These are phyloP conservation scores for Anoplopoma fimbria DNA, from an alignment of 2,113 vertebrate species.

Conservation along the genomic window DNA sequence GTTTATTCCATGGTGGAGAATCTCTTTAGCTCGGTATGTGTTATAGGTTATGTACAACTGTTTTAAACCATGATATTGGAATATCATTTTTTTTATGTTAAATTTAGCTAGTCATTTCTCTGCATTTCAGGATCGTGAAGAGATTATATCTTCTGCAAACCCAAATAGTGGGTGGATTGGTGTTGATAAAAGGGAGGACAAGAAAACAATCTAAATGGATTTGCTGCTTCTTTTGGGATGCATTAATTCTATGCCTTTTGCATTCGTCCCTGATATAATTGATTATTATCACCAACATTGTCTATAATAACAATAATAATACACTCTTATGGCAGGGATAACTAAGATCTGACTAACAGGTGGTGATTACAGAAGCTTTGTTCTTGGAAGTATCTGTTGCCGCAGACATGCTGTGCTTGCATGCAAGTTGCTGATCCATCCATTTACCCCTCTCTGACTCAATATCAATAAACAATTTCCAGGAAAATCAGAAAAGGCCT, in stretches of 20 bases:
- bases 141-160: conserved; percentile 1
- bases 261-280: neutral
- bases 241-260: neutral
- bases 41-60: neutral
- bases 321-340: neutral
- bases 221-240: neutral
- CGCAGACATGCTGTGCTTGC: conserved; percentile 16
- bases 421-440: conserved; percentile 24
- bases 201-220: neutral
- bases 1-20: neutral
- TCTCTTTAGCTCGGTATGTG: conserved; percentile 11
- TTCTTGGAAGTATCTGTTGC: conserved; percentile 3
- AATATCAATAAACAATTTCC: conserved; percentile 41
- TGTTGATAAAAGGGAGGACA: neutral
- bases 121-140: neutral
- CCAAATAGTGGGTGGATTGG: neutral
- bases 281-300: neutral
- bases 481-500: conserved; percentile 14
- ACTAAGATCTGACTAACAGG: neutral
- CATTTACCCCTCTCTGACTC: conserved; percentile 26
- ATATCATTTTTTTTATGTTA: neutral
- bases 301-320: neutral
- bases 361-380: neutral
- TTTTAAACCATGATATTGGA: neutral
- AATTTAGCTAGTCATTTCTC: neutral